A percentile compares a stretch with the other conserved stretches of the same genome.
phyloP scores from a whole-genome alignment of 2,113 vertebrate species.

The Bos indicus region DNA sequence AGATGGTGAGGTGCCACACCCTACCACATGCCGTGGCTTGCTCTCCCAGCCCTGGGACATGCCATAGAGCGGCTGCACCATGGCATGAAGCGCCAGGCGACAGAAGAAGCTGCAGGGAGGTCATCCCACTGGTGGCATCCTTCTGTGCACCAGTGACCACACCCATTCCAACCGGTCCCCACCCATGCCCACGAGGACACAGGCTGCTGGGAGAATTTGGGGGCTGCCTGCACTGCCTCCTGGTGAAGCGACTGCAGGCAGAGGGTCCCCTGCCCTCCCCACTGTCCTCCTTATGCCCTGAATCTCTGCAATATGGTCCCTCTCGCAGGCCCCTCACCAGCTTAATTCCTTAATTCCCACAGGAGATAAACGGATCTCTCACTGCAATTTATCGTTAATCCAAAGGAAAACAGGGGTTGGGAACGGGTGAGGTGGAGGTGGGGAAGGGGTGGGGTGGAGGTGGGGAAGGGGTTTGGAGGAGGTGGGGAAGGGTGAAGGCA shows the following conservation, averaged over 20 bases:
- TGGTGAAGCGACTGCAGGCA: background rate
- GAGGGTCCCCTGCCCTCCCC: background rate
- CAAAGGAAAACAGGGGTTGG: conserved; percentile 40
- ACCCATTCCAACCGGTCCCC: background rate
- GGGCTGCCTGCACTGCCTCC: fast-evolving
- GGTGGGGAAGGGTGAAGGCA: background rate
- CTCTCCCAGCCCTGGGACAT: background rate
- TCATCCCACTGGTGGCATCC: background rate
- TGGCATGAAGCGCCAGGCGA: background rate
- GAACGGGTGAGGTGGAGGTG: background rate
- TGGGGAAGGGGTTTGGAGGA: background rate
- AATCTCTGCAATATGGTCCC: background rate
- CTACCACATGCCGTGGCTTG: background rate
- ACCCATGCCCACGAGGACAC: background rate
- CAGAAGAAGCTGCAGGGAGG: background rate
- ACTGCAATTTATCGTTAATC: conserved; percentile 48
- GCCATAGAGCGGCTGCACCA: background rate
- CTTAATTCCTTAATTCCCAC: conserved; percentile 61
- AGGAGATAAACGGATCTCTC: conserved; percentile 42
- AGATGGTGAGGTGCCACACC: background rate
- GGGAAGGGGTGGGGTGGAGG: background rate
- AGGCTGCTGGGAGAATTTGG: background rate
- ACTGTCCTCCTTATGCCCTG: background rate
- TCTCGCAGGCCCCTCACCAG: background rate
- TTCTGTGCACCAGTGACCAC: too few species aligned